Base-by-base conservation (phyloP, 2,888 invertebrate species). In the Drosophila paramelanica region DNA sequence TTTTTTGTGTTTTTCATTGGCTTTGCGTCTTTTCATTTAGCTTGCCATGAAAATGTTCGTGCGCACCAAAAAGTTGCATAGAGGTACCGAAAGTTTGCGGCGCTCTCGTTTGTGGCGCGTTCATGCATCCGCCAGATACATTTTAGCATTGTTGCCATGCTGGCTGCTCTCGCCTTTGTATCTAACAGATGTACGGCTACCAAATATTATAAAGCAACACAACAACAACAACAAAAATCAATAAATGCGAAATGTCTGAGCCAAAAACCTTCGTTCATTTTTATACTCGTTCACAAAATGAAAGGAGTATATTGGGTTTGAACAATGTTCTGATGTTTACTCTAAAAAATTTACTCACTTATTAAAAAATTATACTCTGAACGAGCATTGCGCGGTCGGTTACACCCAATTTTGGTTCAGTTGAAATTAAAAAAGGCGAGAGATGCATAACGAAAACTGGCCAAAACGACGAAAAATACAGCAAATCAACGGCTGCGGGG, bases 141-240 rank as follows among this genome's bases (percentile, higher is more conserved):
- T 55, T 64, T 55, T 17, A 46, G 55, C 47, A 55, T 75, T 75
- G 73, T 75, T 75, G 65, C 64, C 53, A 73, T 41, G 73, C 45
- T 55, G 71, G 39, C 72, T 49, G 51, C 61, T 52, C 56, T 51
- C 67, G 49, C 45, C 14, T 42, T 42, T 56, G 55, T 71, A 45
- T 65, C 73, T 69, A 65, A 70, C 75, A 70, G 59, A 51, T 31
- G 31, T 60, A 67, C 58, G 27, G 36, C 33, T 27, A 65, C 49
- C 59, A 49, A 68, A 68, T 52, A 23, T 52, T 67, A 52, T 38
- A 67, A 36, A 45, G 36, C 33, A 50, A 42, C 17, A 38, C 23
- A 23, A 33, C 13, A 10, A 56, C n/a, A 43, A 27, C 14, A 41
- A 41, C 53, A 57, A 72, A 49, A 73, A 75, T 74, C 64, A 65